Evolutionary conservation across 2,797 vertebrate genomes (phyloP), one percentile per base, ranked within the genome.

Genomic region (Lagodon rhomboides): DNA sequence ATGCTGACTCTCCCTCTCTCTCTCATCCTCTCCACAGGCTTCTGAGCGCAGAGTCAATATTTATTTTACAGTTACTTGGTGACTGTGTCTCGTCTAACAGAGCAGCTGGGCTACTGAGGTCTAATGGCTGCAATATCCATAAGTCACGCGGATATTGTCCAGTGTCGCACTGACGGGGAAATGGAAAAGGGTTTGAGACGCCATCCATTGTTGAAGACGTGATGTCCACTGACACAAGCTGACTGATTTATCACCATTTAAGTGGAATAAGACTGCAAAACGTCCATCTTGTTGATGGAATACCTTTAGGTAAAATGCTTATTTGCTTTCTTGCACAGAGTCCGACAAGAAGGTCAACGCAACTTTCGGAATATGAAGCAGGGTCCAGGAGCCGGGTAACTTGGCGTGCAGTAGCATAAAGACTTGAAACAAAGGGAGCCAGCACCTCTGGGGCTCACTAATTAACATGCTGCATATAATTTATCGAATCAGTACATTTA

Each of bases 41-140:
- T 66, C 59, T 58, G 65, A 77, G 78, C 41, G 0, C 62, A 67
- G n/a, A 63, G 67, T 85, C 85, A 91, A 87, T 93, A 89, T 94
- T 92, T 91, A 87, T 76, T 77, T 79, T 79, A 80, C 75, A 75
- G 83, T 80, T 61, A 70, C 84, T 81, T 75, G 74, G 74, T 73
- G 74, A 81, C 79, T 50, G 69, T 9, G 67, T 25, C 54, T 54
- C 18, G 51, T 68, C 67, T 61, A 76, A 54, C 62, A 81, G 59
- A 76, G 44, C 27, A 3, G 59, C 16, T 4, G 38, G 17, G 58
- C 60, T 18, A 22, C 78, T 9, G 67, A 64, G 27, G 49, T 16
- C 58, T 80, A 79, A 78, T 73, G 77, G 68, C 55, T 22, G 23
- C 17, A 56, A 68, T 73, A 70, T 66, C 79, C 49, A 63, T 85